Evolutionary conservation across 2,113 vertebrate genomes (phyloP).

Genomic region (Thinocorus orbignyianus): DNA sequence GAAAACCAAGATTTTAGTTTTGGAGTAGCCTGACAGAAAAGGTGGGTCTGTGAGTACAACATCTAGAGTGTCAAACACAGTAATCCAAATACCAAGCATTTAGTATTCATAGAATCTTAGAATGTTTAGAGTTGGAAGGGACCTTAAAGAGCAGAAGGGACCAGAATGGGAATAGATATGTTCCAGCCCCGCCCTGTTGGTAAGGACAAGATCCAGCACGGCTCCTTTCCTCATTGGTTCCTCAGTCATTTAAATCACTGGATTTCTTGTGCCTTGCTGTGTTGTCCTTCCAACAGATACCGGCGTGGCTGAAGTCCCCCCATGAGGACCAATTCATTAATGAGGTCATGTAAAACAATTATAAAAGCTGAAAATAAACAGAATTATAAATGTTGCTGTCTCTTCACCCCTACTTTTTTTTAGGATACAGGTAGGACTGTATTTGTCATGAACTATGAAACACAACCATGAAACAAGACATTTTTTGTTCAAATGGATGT

Average conservation of each 20-base stretch:
- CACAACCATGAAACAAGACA: neutral
- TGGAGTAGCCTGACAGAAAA: neutral
- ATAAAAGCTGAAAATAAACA: neutral
- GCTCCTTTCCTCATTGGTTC: too few relatives aligned
- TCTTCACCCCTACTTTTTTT: neutral
- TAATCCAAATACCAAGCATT: neutral
- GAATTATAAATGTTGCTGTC: neutral
- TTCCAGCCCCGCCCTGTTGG: too few relatives aligned
- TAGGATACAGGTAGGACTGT: neutral
- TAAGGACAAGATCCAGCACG: too few relatives aligned
- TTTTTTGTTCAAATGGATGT: neutral
- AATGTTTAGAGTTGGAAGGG: too few relatives aligned
- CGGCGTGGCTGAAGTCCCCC: too few relatives aligned
- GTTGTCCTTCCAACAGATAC: too few relatives aligned
- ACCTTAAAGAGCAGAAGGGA: too few relatives aligned
- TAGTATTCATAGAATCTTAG: too few relatives aligned
- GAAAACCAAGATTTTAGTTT: neutral
- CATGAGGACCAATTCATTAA: too few relatives aligned
- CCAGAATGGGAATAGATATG: too few relatives aligned
- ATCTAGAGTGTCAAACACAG: neutral
- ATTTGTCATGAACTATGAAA: neutral
- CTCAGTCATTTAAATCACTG: too few relatives aligned
- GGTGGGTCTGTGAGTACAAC: neutral
- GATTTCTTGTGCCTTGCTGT: too few relatives aligned
- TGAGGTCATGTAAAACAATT: neutral